Evolutionary conservation across 2,113 vertebrate species (phyloP).

Genomic region (Sakesphorus luctuosus): DNA sequence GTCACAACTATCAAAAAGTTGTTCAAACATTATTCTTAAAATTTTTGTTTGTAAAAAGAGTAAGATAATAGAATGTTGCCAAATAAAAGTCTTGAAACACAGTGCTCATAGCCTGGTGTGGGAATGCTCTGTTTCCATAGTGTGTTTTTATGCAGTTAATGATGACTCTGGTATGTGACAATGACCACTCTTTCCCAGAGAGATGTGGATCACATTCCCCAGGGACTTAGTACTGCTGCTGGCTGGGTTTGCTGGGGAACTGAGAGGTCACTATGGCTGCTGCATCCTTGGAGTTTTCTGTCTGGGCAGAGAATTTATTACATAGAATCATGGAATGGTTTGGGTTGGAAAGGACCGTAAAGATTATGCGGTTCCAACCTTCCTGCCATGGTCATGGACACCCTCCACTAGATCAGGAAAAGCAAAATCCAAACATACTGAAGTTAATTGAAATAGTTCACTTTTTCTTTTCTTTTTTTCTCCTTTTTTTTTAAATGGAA

Average conservation of each 20-base stretch:
- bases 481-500: background rate
- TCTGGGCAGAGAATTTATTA: background rate
- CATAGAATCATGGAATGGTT: background rate
- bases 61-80: background rate
- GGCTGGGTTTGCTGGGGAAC: background rate
- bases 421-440: background rate
- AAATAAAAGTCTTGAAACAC: background rate
- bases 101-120: background rate
- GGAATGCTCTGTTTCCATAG: background rate
- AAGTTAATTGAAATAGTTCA: background rate
- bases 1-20: background rate
- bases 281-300: background rate
- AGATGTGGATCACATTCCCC: background rate
- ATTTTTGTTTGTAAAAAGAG: background rate
- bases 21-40: rapidly evolving
- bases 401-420: background rate
- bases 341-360: background rate
- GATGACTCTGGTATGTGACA: background rate
- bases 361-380: background rate
- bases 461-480: background rate
- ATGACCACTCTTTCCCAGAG: background rate
- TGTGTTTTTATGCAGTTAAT: background rate
- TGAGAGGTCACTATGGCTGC: background rate
- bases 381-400: background rate
- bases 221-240: background rate